These are phyloP conservation scores for Dendroctonus ponderosae DNA, from an alignment of 1,140 invertebrate species.

Conservation along the genomic window DNA sequence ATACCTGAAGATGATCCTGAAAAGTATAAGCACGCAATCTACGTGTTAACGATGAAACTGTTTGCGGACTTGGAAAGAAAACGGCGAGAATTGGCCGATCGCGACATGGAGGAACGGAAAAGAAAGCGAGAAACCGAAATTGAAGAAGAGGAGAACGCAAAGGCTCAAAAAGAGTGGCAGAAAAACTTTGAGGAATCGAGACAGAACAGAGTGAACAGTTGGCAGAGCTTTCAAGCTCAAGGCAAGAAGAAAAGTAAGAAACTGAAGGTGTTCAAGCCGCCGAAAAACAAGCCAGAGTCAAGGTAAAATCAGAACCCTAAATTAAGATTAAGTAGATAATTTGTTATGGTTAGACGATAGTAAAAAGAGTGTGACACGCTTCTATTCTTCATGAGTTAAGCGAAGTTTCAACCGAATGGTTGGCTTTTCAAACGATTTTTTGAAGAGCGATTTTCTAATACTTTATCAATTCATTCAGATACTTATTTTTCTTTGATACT, in stretches of 20 bases:
- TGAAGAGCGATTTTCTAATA: too few relatives aligned
- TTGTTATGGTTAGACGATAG: too few relatives aligned
- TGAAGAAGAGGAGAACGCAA: slow-evolving; percentile 85
- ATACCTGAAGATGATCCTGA: slow-evolving; percentile 94
- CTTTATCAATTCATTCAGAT: too few relatives aligned
- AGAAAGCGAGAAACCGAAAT: slow-evolving; percentile 92
- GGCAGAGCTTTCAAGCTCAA: slow-evolving; percentile 89
- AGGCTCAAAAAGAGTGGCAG: slow-evolving; percentile 91
- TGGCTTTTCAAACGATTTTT: too few relatives aligned
- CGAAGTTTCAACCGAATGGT: too few relatives aligned
- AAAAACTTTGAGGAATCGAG: slow-evolving; percentile 98
- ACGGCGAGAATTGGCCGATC: slow-evolving; percentile 76
- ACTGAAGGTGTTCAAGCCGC: slow-evolving; percentile 82
- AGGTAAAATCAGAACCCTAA: slow-evolving; percentile 57
- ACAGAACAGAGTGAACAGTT: slow-evolving; percentile 91
- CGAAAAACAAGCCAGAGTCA: slow-evolving; percentile 94
- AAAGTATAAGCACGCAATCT: slow-evolving; percentile 91
- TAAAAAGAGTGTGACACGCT: too few relatives aligned
- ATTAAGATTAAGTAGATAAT: too few relatives aligned
- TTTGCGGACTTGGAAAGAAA: slow-evolving; percentile 96
- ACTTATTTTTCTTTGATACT: too few relatives aligned
- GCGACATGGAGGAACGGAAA: slow-evolving; percentile 93
- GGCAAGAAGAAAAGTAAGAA: slow-evolving; percentile 72
- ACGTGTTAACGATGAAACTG: slow-evolving; percentile 97
- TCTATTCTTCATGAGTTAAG: too few relatives aligned